Evolutionary conservation across 2,888 invertebrate species (phyloP).

Genomic region (Drosophila merina): DNA sequence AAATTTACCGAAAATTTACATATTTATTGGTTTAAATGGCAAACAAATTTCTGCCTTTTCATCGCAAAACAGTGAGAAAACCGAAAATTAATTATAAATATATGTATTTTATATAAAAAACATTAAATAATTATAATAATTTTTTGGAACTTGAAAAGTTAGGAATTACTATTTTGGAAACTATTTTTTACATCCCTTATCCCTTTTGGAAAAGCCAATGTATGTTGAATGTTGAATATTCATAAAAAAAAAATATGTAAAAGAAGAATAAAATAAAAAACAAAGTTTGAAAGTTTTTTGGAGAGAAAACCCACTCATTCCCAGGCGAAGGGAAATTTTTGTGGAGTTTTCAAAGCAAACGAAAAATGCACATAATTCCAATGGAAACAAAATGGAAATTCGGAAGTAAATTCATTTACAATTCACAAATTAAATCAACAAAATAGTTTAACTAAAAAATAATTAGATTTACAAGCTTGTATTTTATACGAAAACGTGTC

Average conservation of each 20-base stretch:
- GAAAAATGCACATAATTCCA: conserved; percentile 43
- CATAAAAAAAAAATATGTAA: conserved; percentile 44
- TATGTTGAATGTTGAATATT: conserved; percentile 66
- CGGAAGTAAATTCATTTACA: conserved; percentile 36
- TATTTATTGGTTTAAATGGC: conserved; percentile 79
- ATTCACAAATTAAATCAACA: conserved; percentile 19
- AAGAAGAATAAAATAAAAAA: neutral
- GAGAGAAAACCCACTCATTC: conserved; percentile 9
- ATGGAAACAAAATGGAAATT: conserved; percentile 25
- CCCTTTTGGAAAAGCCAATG: conserved; percentile 33
- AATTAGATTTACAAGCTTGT: conserved; percentile 20
- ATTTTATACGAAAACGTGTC: neutral
- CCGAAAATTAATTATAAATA: conserved; percentile 5
- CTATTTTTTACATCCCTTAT: neutral
- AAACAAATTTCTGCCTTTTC: conserved; percentile 49
- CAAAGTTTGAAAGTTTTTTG: conserved; percentile 28
- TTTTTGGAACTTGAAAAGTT: neutral
- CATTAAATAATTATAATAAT: conserved; percentile 19
- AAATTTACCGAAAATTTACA: conserved; percentile 79
- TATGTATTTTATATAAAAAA: neutral
- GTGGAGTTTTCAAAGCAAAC: conserved; percentile 28
- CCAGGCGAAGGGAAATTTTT: conserved; percentile 25
- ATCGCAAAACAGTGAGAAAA: conserved; percentile 11
- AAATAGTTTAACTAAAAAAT: conserved; percentile 20
- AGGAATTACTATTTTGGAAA: neutral